Percentiles rank a stretch among this genome's conserved stretches.
Conservation (phyloP, 2,888 invertebrate species). For the Malacosoma neustria region DNA sequence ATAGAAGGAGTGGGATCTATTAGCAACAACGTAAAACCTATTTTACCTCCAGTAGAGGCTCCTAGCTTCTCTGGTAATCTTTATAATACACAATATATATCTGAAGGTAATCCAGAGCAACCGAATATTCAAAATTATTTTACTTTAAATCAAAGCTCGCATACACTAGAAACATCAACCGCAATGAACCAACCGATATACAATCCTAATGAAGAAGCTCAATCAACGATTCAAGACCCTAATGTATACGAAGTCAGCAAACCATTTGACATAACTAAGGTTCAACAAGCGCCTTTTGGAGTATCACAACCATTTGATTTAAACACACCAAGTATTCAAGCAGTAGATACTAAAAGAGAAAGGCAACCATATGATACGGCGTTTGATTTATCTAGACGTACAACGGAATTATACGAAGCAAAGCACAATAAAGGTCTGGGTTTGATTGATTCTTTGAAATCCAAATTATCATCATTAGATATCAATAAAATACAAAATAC, state of each 20-base stretch:
- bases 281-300: slow-evolving; percentile 7
- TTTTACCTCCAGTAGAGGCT: slow-evolving; percentile 30
- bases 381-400: slow-evolving; percentile 52
- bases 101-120: too few relatives aligned
- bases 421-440: slow-evolving; percentile 49
- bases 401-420: slow-evolving; percentile 34
- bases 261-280: slow-evolving; percentile 24
- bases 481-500: slow-evolving; percentile 63
- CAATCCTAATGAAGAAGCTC: neutral
- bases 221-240: slow-evolving; percentile 2
- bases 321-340: slow-evolving; percentile 7
- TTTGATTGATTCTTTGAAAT: slow-evolving; percentile 62
- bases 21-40: slow-evolving; percentile 51
- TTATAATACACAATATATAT: neutral
- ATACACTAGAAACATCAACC: too few relatives aligned
- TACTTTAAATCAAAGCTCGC: neutral
- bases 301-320: slow-evolving; percentile 16
- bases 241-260: slow-evolving; percentile 6
- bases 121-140: neutral
- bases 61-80: slow-evolving; percentile 6
- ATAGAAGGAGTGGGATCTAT: slow-evolving; percentile 57
- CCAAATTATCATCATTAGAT: slow-evolving; percentile 56
- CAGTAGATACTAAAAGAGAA: slow-evolving; percentile 11
- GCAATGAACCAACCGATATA: slow-evolving; percentile 4
- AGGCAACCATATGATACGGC: slow-evolving; percentile 30